Evolutionary conservation across 2,797 vertebrate genomes (phyloP).

Genomic region (Enteromius unitaeniatus): DNA sequence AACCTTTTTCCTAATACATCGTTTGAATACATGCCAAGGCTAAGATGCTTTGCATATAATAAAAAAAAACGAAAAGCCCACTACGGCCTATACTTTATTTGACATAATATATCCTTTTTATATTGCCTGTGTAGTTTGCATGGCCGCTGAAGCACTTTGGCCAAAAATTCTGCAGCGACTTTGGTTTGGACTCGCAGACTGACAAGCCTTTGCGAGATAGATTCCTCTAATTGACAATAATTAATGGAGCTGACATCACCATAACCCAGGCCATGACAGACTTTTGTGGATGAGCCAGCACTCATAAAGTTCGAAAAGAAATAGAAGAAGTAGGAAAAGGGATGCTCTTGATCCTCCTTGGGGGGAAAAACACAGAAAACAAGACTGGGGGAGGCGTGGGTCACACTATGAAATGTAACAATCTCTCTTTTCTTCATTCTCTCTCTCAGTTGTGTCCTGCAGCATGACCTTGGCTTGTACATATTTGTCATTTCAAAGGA

Average conservation of each 20-base stretch:
- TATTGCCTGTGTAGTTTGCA: slow-evolving; percentile 31
- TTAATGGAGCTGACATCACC: slow-evolving; percentile 66
- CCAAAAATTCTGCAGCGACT: slow-evolving; percentile 60
- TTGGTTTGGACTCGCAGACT: slow-evolving; percentile 68
- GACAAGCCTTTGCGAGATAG: slow-evolving; percentile 63
- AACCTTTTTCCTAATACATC: background rate
- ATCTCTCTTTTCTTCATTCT: slow-evolving; percentile 48
- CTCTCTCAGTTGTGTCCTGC: slow-evolving; percentile 17
- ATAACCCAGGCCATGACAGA: slow-evolving; percentile 64
- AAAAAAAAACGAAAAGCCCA: background rate
- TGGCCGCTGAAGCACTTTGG: slow-evolving; percentile 56
- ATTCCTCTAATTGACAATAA: slow-evolving; percentile 70
- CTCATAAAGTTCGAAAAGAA: slow-evolving; percentile 49
- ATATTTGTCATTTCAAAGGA: slow-evolving; percentile 34
- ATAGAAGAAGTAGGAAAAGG: slow-evolving; percentile 55
- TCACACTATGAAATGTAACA: slow-evolving; percentile 48
- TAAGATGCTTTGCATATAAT: slow-evolving; percentile 14
- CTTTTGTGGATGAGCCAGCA: slow-evolving; percentile 60
- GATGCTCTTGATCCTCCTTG: slow-evolving; percentile 52
- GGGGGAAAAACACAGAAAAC: slow-evolving; percentile 52
- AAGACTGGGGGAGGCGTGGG: slow-evolving; percentile 43
- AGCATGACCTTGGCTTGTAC: slow-evolving; percentile 12
- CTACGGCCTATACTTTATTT: background rate
- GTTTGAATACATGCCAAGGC: background rate
- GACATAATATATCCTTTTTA: slow-evolving; percentile 2